Evolutionary conservation across 1,140 invertebrate species (phyloP).

Genomic region (Halotydeus destructor): DNA sequence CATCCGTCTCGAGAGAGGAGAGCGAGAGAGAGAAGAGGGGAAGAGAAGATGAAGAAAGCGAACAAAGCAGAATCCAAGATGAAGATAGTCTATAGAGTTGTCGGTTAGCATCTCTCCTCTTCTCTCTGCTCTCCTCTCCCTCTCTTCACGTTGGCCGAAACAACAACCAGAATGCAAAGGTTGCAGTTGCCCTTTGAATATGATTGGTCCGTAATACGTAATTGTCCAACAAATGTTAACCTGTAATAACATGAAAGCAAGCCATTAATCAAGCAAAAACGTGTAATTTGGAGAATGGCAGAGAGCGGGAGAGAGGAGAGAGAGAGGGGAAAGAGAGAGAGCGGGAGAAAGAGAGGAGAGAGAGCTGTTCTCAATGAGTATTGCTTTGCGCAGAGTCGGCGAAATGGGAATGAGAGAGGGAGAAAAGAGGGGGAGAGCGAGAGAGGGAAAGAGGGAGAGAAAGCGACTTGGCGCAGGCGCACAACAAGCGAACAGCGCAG

Average conservation of each 20-base stretch:
- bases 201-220: constrained; percentile 2
- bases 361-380: not conserved
- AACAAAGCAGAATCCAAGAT: no score
- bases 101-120: no score
- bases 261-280: constrained; percentile 1
- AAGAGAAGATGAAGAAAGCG: no score
- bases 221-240: constrained; percentile 4
- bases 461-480: not conserved
- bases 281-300: not conserved
- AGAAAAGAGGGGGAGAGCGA: not conserved
- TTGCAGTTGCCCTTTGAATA: no score
- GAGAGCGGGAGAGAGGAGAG: no score
- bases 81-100: no score
- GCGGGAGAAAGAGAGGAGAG: not conserved
- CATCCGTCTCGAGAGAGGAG: no score
- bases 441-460: constrained; percentile 5
- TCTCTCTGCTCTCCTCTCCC: no score
- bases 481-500: not conserved
- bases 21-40: no score
- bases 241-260: constrained; percentile 2
- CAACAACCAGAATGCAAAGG: no score
- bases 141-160: no score
- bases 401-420: not conserved
- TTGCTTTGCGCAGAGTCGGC: no score
- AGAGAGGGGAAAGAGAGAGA: not conserved